A percentile compares a stretch with the other conserved stretches of the same genome.
These are phyloP conservation scores for Drosophila cognata DNA, from an alignment of 2,888 invertebrate genomes.

Conservation along the genomic window DNA sequence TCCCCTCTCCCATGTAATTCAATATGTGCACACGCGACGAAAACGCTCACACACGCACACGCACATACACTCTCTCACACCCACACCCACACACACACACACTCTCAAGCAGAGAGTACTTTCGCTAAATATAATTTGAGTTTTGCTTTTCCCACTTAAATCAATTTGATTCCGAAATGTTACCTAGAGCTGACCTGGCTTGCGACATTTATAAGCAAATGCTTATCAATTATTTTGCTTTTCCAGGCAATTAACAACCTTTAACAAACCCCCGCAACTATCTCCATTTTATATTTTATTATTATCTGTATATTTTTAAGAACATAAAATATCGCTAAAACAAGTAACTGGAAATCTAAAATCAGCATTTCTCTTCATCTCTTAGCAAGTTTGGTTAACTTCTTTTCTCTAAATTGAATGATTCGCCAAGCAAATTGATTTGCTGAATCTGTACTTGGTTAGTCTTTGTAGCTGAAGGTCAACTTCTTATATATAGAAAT, in stretches of 20 bases:
- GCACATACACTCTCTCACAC: conserved; percentile 4
- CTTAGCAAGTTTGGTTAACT: not conserved
- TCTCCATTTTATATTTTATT: not conserved
- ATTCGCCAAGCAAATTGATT: not conserved
- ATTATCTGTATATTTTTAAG: not conserved
- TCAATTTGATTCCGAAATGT: conserved; percentile 45
- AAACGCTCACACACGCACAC: not conserved
- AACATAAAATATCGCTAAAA: not conserved
- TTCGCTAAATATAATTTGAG: conserved; percentile 43
- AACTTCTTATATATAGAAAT: not conserved
- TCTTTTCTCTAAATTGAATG: not conserved
- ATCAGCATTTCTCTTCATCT: not conserved
- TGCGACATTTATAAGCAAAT: conserved; percentile 28
- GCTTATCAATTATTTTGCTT: conserved; percentile 25
- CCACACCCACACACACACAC: conserved; percentile 2
- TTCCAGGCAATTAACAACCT: not conserved
- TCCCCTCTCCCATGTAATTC: conserved; percentile 36
- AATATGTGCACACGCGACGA: conserved; percentile 36
- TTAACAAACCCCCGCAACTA: not conserved
- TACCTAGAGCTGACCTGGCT: conserved; percentile 24
- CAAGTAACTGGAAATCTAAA: not conserved
- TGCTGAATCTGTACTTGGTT: not conserved
- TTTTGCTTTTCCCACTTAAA: conserved; percentile 50
- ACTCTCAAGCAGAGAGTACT: not conserved
- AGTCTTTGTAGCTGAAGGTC: not conserved